phyloP scores from a whole-genome alignment of 1,140 invertebrate species.

The Babylonia areolata region DNA sequence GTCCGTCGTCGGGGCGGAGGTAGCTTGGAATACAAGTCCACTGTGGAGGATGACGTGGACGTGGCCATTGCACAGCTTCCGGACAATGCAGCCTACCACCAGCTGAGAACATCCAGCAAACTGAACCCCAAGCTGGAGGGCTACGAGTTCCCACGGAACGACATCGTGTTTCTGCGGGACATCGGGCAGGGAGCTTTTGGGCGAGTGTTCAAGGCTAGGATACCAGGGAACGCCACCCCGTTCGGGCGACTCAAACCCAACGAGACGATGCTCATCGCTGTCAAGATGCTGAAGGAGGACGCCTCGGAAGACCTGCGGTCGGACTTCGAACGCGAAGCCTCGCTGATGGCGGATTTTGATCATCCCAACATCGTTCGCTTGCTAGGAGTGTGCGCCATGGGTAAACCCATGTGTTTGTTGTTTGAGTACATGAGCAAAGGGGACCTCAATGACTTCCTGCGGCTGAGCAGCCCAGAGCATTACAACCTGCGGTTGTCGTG shows the following conservation, averaged over 20 bases:
- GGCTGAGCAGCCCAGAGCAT: conserved; percentile 90
- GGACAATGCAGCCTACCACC: conserved; percentile 91
- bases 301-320: conserved; percentile 93
- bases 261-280: conserved; percentile 90
- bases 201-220: conserved; percentile 94
- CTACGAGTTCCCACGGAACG: conserved; percentile 95
- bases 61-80: conserved; percentile 94
- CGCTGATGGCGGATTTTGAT: conserved; percentile 91
- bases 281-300: conserved; percentile 98
- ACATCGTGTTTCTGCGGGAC: conserved; percentile 95
- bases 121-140: conserved; percentile 93
- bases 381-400: conserved; percentile 89
- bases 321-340: conserved; percentile 94
- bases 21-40: conserved; percentile 81
- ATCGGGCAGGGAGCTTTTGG: conserved; percentile 97
- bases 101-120: conserved; percentile 59
- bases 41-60: conserved; percentile 79
- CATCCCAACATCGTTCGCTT: conserved; percentile 93
- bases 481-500: conserved; percentile 55
- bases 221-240: conserved; percentile 80
- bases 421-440: conserved; percentile 83
- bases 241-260: conserved; percentile 81
- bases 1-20: conserved; percentile 78
- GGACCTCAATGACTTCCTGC: conserved; percentile 85
- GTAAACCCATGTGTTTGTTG: conserved; percentile 89